Evolutionary conservation across 2,888 invertebrate genomes (phyloP).

Genomic region (Prostheceraeus crozeri): DNA sequence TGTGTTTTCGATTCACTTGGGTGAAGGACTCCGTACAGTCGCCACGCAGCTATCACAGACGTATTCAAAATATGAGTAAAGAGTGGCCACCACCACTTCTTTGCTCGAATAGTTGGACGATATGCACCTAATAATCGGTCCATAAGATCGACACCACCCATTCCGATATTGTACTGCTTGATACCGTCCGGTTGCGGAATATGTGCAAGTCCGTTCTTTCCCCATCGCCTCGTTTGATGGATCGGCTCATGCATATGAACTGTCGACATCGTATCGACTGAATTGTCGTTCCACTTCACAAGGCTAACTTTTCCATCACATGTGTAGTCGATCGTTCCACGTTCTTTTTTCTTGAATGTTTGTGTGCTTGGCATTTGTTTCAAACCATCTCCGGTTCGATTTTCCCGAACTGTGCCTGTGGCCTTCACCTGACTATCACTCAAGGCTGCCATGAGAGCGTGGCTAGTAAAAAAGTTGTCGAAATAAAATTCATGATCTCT

Average conservation of each 20-base stretch:
- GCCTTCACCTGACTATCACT: background rate
- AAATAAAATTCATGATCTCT: constrained; percentile 5
- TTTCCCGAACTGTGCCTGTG: constrained; percentile 26
- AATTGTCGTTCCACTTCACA: constrained; percentile 11
- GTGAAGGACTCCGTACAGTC: background rate
- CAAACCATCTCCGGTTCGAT: constrained; percentile 9
- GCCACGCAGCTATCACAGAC: background rate
- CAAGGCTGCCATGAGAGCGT: background rate
- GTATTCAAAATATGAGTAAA: constrained; percentile 19
- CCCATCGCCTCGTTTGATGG: background rate
- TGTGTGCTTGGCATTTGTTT: constrained; percentile 1
- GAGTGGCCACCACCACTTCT: constrained; percentile 29
- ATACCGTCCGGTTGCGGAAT: background rate
- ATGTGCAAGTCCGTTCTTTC: no score
- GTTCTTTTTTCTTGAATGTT: constrained; percentile 13
- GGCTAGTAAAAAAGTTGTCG: constrained; percentile 26
- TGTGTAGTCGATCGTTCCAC: constrained; percentile 17
- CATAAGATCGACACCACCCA: constrained; percentile 28
- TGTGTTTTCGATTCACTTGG: background rate
- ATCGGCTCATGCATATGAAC: background rate
- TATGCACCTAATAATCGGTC: constrained; percentile 15
- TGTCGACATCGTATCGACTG: background rate
- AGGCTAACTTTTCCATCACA: constrained; percentile 8
- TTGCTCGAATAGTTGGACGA: constrained; percentile 26
- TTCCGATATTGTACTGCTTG: background rate